A percentile compares a stretch with the other conserved stretches of the same genome.
These are phyloP conservation scores for Peromyscus maniculatus DNA, from an alignment of 2,113 vertebrate species.

Conservation along the genomic window DNA sequence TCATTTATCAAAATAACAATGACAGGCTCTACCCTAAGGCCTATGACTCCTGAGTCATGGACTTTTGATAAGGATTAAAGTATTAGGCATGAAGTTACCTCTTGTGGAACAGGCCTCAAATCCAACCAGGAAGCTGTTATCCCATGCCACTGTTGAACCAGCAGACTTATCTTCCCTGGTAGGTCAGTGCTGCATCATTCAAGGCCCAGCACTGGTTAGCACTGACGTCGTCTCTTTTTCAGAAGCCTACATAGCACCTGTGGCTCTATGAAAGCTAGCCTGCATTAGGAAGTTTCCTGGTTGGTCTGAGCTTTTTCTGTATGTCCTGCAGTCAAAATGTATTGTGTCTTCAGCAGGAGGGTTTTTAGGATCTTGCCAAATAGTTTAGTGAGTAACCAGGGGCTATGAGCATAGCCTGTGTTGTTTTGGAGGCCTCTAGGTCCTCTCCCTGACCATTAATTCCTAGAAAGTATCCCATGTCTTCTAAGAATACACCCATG, in stretches of 20 bases:
- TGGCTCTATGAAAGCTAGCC: neutral
- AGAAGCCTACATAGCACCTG: no score
- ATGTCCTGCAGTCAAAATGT: neutral
- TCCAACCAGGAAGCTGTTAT: neutral
- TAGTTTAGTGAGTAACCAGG: neutral
- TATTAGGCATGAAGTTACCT: neutral
- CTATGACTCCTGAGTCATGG: neutral
- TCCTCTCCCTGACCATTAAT: neutral
- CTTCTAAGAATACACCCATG: neutral
- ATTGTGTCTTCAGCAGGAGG: neutral
- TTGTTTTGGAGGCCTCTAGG: neutral
- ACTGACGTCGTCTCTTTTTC: neutral
- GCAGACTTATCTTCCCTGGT: neutral
- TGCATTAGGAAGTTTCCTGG: neutral
- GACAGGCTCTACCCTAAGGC: neutral
- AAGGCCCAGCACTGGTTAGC: neutral
- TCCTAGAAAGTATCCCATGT: neutral
- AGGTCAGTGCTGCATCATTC: neutral
- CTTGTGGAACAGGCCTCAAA: neutral
- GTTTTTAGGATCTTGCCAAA: neutral
- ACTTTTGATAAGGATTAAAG: neutral
- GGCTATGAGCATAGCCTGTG: neutral
- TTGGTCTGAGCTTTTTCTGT: neutral
- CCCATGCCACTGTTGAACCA: neutral
- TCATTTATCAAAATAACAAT: neutral